Percentiles rank a stretch among this genome's conserved stretches.
Conservation (phyloP, 2,888 invertebrate species). For the Lissonota sp. region DNA sequence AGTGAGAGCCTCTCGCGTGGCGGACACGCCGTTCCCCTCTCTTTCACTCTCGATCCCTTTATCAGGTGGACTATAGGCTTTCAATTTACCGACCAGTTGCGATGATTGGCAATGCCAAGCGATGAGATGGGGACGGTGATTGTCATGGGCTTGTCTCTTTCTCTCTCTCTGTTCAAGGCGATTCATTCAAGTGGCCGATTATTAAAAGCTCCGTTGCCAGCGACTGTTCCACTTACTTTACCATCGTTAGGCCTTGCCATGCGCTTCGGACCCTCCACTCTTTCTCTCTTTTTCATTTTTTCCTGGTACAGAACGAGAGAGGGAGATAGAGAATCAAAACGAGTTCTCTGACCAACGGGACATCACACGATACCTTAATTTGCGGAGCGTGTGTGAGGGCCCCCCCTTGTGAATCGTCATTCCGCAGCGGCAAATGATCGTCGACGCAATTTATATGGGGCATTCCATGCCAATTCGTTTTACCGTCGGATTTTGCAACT, state of each 20-base stretch:
- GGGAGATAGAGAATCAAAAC: slow-evolving; percentile 25
- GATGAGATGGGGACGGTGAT: slow-evolving; percentile 2
- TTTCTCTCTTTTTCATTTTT: no score
- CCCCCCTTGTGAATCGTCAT: slow-evolving; percentile 57
- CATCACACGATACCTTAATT: slow-evolving; percentile 66
- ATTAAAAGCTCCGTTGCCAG: slow-evolving; percentile 8
- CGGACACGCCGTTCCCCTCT: slow-evolving; percentile 38
- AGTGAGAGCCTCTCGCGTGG: slow-evolving; percentile 64
- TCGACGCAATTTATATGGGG: slow-evolving; percentile 11
- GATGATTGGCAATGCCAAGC: slow-evolving; percentile 36
- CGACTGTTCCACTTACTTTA: slow-evolving; percentile 20
- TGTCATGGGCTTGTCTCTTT: slow-evolving; percentile 11
- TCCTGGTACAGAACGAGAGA: no score
- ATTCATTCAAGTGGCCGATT: slow-evolving; percentile 20
- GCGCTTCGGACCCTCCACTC: no score
- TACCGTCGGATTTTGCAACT: no score
- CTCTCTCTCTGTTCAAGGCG: slow-evolving; percentile 3
- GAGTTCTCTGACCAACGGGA: slow-evolving; percentile 63
- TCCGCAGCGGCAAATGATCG: slow-evolving; percentile 52
- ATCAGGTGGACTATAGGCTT: background rate
- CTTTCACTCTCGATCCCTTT: slow-evolving; percentile 22
- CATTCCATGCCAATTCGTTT: no score
- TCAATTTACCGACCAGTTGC: slow-evolving; percentile 24
- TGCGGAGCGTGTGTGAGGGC: slow-evolving; percentile 49
- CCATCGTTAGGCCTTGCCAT: background rate